Base-by-base conservation (phyloP, 2,888 invertebrate genomes). In the Ochlodes sylvanus region DNA sequence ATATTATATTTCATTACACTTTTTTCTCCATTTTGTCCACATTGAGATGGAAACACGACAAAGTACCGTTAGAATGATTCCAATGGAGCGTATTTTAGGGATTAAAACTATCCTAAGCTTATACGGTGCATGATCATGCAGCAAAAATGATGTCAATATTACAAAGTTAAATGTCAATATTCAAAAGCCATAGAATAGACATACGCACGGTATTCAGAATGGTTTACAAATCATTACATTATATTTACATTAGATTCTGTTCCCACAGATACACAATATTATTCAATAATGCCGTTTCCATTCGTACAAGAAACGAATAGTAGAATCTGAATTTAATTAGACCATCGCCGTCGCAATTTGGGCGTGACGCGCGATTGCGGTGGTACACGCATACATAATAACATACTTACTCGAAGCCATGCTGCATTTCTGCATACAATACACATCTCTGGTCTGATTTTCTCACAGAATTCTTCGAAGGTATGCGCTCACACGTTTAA, bases 311-410 rank as follows among this genome's bases (percentile, higher is more conserved):
- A 61, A 61, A 61, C 47, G 61, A 47, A 61, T 47, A 58, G 42
- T 60, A 19, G 44, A 32, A 66, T 60, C 32, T 66, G 58, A 71
- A 66, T 68, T 68, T 68, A 70, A 68, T 73, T 65, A 70, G 70
- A 68, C 32, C 70, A 65, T 65, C 41, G 64, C 57, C 56, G 69
- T 52, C 68, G 69, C 65, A 70, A 69, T 70, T 73, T 69, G 68
- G 65, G 72, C 72, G 70, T 74, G 72, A 70, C 65, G 68, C 70
- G 70, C 68, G 71, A 68, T 71, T 71, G 42, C 68, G 73, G 73
- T 72, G 71, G 52, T 69, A 64, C 52, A 63, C 70, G 65, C 69
- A 68, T 61, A 67, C 64, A 69, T 72, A 74, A 72, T 71, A 69
- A 69, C 64, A 69, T 67, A 70, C 68, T 70, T 66, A 55, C 62